A percentile compares a stretch with the other conserved stretches of the same genome.
These are phyloP conservation scores for Elaphurus davidianus DNA, from an alignment of 2,113 vertebrate genomes.

Conservation along the genomic window DNA sequence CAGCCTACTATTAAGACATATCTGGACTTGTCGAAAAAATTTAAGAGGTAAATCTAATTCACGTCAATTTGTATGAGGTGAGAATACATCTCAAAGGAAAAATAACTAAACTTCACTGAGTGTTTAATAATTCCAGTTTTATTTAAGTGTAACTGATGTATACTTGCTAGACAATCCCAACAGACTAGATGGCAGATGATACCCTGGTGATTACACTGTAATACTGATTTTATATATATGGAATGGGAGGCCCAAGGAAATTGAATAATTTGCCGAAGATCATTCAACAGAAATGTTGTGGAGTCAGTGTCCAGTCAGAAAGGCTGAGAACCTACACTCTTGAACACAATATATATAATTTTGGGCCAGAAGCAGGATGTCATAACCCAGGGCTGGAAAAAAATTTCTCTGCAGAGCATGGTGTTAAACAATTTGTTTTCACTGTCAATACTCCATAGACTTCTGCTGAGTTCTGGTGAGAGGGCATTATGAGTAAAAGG, in stretches of 20 bases:
- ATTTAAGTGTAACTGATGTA: not conserved
- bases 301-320: not conserved
- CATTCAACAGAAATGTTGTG: not conserved
- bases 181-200: not conserved
- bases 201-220: not conserved
- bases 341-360: not conserved
- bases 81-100: not conserved
- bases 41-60: not conserved
- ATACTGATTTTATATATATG: not conserved
- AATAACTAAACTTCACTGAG: not conserved
- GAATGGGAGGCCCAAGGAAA: not conserved
- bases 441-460: not conserved
- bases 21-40: not conserved
- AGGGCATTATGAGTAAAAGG: not conserved
- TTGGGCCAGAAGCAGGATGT: not conserved
- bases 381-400: not conserved
- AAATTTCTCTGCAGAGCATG: fast-evolving
- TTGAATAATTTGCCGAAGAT: not conserved
- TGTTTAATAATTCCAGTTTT: not conserved
- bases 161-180: not conserved
- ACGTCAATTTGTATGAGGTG: not conserved
- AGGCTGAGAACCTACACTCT: not conserved
- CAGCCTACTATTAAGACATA: not conserved
- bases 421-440: not conserved
- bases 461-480: not conserved